A percentile compares a stretch with the other conserved stretches of the same genome.
These are phyloP conservation scores for Dolichoris vasculosae DNA, from an alignment of 1,140 invertebrate genomes.

Conservation along the genomic window DNA sequence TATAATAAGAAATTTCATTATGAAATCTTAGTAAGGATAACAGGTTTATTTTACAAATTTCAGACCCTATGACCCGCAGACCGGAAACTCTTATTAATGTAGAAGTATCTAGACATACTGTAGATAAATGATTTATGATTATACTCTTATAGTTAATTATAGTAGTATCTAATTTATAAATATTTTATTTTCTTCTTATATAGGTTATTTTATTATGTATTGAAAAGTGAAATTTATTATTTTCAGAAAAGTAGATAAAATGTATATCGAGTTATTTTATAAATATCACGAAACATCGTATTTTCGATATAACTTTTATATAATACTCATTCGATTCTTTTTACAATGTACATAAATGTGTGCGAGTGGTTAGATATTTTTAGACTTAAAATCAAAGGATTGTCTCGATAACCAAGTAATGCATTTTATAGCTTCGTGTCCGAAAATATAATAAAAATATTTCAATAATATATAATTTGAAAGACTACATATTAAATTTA, in stretches of 20 bases:
- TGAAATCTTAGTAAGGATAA: background rate
- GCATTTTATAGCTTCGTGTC: no score
- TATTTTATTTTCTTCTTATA: background rate
- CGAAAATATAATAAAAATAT: no score
- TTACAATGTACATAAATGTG: background rate
- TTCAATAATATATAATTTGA: no score
- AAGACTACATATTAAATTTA: no score
- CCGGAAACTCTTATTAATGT: background rate
- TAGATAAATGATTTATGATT: background rate
- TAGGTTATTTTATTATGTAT: background rate
- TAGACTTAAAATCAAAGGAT: background rate
- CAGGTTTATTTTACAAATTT: background rate
- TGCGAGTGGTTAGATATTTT: background rate
- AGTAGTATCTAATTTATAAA: background rate
- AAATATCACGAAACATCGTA: background rate
- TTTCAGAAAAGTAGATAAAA: background rate
- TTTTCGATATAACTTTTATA: background rate
- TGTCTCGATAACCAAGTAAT: background rate
- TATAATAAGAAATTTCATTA: background rate
- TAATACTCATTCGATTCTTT: background rate
- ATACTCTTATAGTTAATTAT: background rate
- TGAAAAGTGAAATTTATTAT: slow-evolving; percentile 2
- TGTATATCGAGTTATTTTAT: background rate
- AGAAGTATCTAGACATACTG: background rate
- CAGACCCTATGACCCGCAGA: background rate